Conservation (phyloP, 2,888 invertebrate genomes). For the Andrena fulva region DNA sequence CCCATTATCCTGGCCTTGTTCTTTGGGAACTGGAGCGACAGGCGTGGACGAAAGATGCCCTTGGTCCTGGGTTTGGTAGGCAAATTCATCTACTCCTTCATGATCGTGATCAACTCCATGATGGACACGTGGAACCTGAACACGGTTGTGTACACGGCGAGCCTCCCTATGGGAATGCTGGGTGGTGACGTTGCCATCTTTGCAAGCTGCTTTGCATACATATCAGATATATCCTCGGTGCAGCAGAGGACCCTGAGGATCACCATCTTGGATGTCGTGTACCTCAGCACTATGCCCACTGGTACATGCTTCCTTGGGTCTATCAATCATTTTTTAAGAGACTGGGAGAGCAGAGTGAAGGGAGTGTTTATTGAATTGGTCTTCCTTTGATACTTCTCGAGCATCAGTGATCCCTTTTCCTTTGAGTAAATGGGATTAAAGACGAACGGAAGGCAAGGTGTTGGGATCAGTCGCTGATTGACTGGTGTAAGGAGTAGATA, state of each 20-base stretch:
- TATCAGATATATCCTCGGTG: conserved; percentile 91
- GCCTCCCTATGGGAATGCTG: conserved; percentile 91
- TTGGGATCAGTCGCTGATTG: too few relatives aligned
- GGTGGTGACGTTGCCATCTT: conserved; percentile 93
- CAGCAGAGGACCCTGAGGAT: conserved; percentile 91
- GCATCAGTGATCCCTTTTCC: too few relatives aligned
- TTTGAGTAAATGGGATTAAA: too few relatives aligned
- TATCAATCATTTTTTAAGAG: too few relatives aligned
- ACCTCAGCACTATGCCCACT: conserved; percentile 93
- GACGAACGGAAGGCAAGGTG: too few relatives aligned
- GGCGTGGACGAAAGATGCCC: conserved; percentile 91
- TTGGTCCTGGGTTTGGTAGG: conserved; percentile 90
- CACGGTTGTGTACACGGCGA: conserved; percentile 91
- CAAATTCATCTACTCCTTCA: conserved; percentile 90
- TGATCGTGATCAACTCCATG: conserved; percentile 90
- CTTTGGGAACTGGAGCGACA: conserved; percentile 93
- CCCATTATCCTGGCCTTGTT: conserved; percentile 92
- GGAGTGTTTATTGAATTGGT: too few relatives aligned
- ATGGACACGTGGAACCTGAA: conserved; percentile 90
- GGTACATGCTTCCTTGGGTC: conserved; percentile 84
- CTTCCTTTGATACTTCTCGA: too few relatives aligned
- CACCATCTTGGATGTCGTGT: conserved; percentile 92
- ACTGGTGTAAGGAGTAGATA: too few relatives aligned
- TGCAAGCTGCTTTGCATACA: conserved; percentile 91
- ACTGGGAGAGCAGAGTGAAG: too few relatives aligned